Evolutionary conservation across 2,888 invertebrate species (phyloP), one percentile per base, ranked within the genome.

Genomic region (Lycophotia porphyrea): DNA sequence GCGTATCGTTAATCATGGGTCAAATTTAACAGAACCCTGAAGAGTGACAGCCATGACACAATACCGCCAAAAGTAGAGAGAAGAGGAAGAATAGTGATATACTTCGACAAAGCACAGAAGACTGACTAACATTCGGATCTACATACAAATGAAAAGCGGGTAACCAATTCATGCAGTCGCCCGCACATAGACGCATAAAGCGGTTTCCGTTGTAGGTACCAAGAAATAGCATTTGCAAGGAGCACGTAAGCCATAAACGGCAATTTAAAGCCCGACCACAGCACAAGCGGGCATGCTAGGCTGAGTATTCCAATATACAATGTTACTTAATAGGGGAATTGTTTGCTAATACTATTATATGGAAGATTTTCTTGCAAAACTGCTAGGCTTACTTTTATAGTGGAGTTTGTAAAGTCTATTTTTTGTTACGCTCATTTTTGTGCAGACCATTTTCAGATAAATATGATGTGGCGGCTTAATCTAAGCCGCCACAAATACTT

Each of bases 221-320:
- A n/a, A 65, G 65, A 66, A 74, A 74, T 67, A 42, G 64, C 39
- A 61, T 70, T 81, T 76, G 36, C 70, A 60, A 76, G 65, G 34
- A 81, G 34, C 70, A n/a, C 76, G 74, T 67, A 73, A 72, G 73
- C 72, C 49, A 52, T 68, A 42, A 61, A 81, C 65, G 69, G 71
- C 64, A 79, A 76, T 79, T 39, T 81, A 81, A 65, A 55, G 76
- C 76, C 36, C 11, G 21, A 47, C 76, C 60, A 55, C 44, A 36
- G 36, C n/a, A 52, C 55, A 63, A 47, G 74, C 78, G 42, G 49
- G 44, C 27, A 21, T 24, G 36, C 58, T 52, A n/a, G 69, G 21
- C 65, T 31, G 42, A 31, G 52, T 39, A 69, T 80, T 44, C 44
- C 60, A 60, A 76, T 76, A 76, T 47, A 70, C 60, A 76, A 60